phyloP scores from a whole-genome alignment of 2,888 invertebrate species.

The Laspeyria flexula region DNA sequence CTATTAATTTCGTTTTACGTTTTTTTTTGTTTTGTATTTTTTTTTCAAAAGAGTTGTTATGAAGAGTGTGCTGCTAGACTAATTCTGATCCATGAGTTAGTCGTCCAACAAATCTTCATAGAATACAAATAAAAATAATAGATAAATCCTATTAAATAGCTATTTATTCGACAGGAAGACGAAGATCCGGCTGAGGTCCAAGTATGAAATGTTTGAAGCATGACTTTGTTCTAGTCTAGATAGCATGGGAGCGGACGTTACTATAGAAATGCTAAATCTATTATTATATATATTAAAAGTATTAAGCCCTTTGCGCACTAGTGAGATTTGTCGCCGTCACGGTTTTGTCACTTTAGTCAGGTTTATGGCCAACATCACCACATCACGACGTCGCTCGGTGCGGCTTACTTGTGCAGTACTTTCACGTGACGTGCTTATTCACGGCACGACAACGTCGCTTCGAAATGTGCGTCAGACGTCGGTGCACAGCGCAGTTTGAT shows the following conservation, averaged over 20 bases:
- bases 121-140: neutral
- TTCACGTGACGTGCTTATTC: too few species aligned
- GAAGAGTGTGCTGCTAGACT: neutral
- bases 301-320: too few species aligned
- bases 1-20: too few species aligned
- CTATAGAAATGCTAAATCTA: constrained; percentile 23
- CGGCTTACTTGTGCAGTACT: too few species aligned
- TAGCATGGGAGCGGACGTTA: constrained; percentile 36
- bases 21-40: neutral
- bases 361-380: too few species aligned
- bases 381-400: too few species aligned
- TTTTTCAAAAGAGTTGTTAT: neutral
- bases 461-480: too few species aligned
- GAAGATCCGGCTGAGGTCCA: constrained; percentile 42
- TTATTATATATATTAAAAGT: too few species aligned
- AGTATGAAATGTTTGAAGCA: constrained; percentile 54
- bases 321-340: too few species aligned
- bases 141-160: constrained; percentile 28
- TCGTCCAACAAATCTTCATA: constrained; percentile 2
- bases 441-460: too few species aligned
- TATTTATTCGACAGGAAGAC: constrained; percentile 51
- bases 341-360: too few species aligned
- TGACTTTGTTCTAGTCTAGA: constrained; percentile 43
- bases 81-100: constrained; percentile 1
- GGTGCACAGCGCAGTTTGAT: too few species aligned